Base-by-base conservation (phyloP, 2,113 vertebrate species). In the Eulemur rufifrons region DNA sequence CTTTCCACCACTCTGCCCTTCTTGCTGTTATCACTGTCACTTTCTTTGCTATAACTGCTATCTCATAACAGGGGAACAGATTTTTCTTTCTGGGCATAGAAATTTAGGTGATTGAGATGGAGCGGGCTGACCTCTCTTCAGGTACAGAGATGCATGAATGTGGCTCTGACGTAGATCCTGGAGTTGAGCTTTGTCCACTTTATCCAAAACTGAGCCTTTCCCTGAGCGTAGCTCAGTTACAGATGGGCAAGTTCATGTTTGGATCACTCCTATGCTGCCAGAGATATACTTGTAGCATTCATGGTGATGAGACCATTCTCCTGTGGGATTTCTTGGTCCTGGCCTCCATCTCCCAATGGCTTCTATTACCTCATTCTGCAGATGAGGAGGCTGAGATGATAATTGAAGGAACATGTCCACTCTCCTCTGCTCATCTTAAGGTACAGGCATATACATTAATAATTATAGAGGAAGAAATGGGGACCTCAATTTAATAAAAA, bases 401-500 rank as follows among this genome's bases (percentile, higher is more conserved):
- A 52, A 66, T 18, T 73, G 42, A 82, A 95, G 37, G 74, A 69
- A 61, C 1, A 76, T 61, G 8, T 54, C 52, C 13, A 17, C 13
- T 77, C 34, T 89, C 69, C 42, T 97, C 80, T 97, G 45, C 45
- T 82, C n/a, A 71, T 91, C 20, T 59, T 90, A 76, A 85, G 69
- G 8, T 39, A 59, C 1, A 82, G 37, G 29, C 7, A 54, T 87
- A 82, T 20, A 92, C 17, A 47, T 96, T 86, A 91, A 66, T 1
- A 94, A 27, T 23, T 84, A 9, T 9, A 56, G 63, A 86, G 18
- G 66, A 96, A 81, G 56, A 66, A 82, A 82, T 61, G 73, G 64
- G 45, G 21, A 73, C 29, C 37, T 77, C n/a, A 71, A 1, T 83
- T 95, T 94, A 96, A 86, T 78, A 80, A 81, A 50, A 94, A 64